A percentile compares a stretch with the other conserved stretches of the same genome.
Conservation (phyloP, 2,113 vertebrate genomes). For the Zosterops pallidus region DNA sequence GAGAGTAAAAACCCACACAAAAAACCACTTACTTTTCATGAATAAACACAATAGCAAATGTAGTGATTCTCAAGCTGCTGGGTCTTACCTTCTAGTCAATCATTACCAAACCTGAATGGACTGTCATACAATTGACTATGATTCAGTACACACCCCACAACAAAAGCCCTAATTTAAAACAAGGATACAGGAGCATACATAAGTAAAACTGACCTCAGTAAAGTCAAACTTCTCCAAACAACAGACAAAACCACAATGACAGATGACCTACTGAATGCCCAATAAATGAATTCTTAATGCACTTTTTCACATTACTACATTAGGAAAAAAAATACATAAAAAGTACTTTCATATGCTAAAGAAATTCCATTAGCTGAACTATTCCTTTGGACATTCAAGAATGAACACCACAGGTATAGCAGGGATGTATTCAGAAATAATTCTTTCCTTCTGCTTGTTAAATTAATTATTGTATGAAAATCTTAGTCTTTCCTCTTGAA, state of each 20-base stretch:
- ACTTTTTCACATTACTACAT: neutral
- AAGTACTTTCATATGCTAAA: neutral
- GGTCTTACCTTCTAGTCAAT: neutral
- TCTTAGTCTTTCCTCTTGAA: neutral
- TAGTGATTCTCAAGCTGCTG: neutral
- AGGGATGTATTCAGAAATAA: neutral
- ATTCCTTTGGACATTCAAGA: neutral
- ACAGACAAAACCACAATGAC: neutral
- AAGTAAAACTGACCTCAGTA: neutral
- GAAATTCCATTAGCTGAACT: neutral
- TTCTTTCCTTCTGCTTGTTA: neutral
- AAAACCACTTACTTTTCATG: neutral
- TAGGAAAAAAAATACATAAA: neutral
- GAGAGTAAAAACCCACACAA: neutral
- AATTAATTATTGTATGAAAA: neutral
- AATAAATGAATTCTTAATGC: neutral
- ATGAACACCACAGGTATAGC: neutral
- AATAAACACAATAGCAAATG: neutral
- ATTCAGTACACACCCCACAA: neutral
- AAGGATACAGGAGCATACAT: neutral
- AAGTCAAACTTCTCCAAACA: conserved; percentile 5
- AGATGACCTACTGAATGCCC: neutral
- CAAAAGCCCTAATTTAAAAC: conserved; percentile 27
- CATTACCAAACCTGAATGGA: neutral
- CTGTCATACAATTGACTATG: neutral